Conservation (phyloP, 2,797 vertebrate genomes). For the Sebastes ruberrimus region DNA sequence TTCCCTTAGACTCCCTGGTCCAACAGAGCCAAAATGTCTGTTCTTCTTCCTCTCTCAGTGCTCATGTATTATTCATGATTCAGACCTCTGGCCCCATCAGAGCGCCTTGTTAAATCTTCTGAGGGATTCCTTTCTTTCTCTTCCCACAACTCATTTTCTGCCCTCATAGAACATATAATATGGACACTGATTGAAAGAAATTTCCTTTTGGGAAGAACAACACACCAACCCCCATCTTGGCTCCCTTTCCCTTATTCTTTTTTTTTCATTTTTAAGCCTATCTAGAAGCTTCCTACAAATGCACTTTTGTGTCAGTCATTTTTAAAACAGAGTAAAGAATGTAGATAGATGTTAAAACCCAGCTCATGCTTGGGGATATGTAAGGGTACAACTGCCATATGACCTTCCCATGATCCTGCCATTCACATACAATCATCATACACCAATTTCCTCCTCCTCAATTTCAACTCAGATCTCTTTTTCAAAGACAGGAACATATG, state of each 20-base stretch:
- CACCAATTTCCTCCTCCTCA: background rate
- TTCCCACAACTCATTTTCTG: constrained; percentile 67
- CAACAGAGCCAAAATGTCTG: constrained; percentile 58
- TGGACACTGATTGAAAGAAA: constrained; percentile 71
- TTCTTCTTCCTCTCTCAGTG: constrained; percentile 48
- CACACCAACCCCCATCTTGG: no score
- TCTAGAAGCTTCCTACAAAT: constrained; percentile 11
- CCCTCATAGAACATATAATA: constrained; percentile 67
- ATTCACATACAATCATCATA: background rate
- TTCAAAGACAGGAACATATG: background rate
- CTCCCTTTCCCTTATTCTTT: background rate
- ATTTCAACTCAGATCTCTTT: background rate
- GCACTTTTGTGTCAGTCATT: background rate
- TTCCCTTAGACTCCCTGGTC: constrained; percentile 41
- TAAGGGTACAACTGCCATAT: background rate
- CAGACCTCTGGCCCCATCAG: constrained; percentile 77
- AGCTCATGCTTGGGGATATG: background rate
- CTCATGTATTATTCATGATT: constrained; percentile 78
- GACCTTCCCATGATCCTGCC: background rate
- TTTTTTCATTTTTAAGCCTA: background rate
- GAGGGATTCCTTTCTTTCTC: constrained; percentile 65
- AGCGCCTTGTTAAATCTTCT: constrained; percentile 79
- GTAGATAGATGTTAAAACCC: background rate
- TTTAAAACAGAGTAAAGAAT: background rate
- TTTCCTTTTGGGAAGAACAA: constrained; percentile 61